phyloP scores from a whole-genome alignment of 2,797 vertebrate species.

The Aeoliscus strigatus region DNA sequence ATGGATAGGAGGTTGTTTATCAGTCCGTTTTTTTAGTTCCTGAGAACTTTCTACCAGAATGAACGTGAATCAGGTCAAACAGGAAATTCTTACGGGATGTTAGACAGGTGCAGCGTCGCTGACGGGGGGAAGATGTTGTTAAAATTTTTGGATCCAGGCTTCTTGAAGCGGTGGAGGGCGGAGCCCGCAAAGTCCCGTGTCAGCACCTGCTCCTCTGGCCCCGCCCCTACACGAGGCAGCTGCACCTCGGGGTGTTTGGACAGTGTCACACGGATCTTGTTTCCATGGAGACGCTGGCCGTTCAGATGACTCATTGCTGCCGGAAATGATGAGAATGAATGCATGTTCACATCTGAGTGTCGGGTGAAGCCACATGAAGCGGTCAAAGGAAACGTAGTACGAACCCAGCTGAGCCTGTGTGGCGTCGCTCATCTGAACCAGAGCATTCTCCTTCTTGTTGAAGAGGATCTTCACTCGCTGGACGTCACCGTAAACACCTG shows the following conservation, averaged over 20 bases:
- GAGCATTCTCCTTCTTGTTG: conserved; percentile 99
- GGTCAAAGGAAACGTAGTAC: too few species aligned
- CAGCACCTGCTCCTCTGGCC: too few species aligned
- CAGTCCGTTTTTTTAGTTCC: too few species aligned
- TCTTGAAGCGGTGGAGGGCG: conserved; percentile 96
- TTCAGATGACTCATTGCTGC: conserved; percentile 98
- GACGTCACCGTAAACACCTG: conserved; percentile 97
- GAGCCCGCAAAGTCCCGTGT: conserved; percentile 94
- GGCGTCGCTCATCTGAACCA: conserved; percentile 95
- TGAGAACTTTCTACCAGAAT: too few species aligned
- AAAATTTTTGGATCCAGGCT: conserved; percentile 98
- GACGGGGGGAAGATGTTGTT: conserved; percentile 98
- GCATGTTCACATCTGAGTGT: too few species aligned
- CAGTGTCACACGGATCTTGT: conserved; percentile 95
- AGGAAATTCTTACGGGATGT: conserved; percentile 97
- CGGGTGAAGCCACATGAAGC: too few species aligned
- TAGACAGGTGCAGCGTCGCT: conserved; percentile 94
- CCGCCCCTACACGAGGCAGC: too few species aligned
- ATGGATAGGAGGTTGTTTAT: too few species aligned
- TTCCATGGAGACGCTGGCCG: conserved; percentile 96
- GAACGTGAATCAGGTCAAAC: too few species aligned
- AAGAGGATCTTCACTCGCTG: conserved; percentile 99
- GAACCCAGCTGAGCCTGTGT: conserved; percentile 97
- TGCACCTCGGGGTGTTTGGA: conserved; percentile 98
- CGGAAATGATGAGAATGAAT: conserved; percentile 12